A percentile compares a stretch with the other conserved stretches of the same genome.
Conservation (phyloP, 2,888 invertebrate species). For the Agrotis clavis region DNA sequence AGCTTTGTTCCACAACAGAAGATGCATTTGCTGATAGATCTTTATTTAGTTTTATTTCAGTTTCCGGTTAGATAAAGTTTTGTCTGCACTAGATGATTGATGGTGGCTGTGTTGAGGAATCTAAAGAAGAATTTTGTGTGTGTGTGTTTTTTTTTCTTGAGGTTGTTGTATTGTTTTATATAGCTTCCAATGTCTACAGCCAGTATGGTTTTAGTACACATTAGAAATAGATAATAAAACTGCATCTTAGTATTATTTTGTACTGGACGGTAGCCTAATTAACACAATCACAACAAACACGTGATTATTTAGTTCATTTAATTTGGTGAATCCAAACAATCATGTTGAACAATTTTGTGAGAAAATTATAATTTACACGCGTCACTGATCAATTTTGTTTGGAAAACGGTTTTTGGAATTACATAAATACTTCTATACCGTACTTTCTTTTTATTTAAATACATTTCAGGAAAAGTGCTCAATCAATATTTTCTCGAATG, state of each 20-base stretch:
- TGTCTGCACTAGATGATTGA: slow-evolving; percentile 9
- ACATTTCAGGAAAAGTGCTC: not conserved
- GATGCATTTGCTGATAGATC: slow-evolving; percentile 11
- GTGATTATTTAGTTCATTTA: no score
- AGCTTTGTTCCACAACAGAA: slow-evolving; percentile 35
- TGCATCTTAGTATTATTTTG: not conserved
- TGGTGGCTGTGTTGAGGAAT: not conserved
- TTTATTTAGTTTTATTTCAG: not conserved
- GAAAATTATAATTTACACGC: no score
- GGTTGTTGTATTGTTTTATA: not conserved
- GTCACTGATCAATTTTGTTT: no score
- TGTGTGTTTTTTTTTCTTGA: not conserved
- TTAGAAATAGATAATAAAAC: no score
- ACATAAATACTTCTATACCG: no score
- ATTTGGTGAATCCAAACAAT: no score
- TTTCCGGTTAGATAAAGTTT: slow-evolving; percentile 14
- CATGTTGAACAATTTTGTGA: no score
- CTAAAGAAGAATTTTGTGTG: not conserved
- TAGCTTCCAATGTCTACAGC: no score
- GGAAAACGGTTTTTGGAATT: no score
- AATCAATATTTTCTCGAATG: slow-evolving; percentile 16
- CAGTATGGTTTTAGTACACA: not conserved
- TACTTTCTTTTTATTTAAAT: not conserved
- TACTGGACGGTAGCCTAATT: no score
- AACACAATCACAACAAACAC: no score